Evolutionary conservation across 2,888 invertebrate genomes (phyloP), one percentile per base, ranked within the genome.

Genomic region (Cataglyphis altisquamis): DNA sequence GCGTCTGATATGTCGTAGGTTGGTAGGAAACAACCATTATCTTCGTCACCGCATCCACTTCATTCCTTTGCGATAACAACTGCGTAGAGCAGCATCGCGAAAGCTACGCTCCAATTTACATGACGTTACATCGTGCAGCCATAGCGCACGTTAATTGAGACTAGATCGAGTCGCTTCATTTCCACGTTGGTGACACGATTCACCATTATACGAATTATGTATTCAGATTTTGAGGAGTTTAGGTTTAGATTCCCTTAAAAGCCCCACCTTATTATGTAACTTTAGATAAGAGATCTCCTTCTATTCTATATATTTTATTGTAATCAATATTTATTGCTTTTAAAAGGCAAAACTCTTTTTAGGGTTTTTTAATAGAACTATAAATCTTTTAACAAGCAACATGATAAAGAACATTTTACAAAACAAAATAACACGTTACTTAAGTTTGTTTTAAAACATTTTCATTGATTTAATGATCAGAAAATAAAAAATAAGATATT

Each of bases 11-110:
- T 15, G 70, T 41, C 67, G 55, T 25, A 25, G 25, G 1, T 64
- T 52, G 3, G 55, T 70, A 83, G 83, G 80, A 83, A 83, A 78
- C 83, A 83, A 78, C 68, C 68, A 67, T 74, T 84, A 82, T 82
- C 82, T 82, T 39, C 62, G 32, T 74, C 72, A 73, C 81, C 55
- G 72, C 64, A 74, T 84, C 84, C 84, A 81, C 73, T 82, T 41
- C 45, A 75, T 83, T 74, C 72, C 77, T 83, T 66, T 21, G 84
- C 75, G 82, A 82, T 84, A 84, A 82, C 60, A 72, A 39, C 62
- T 48, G 45, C 81, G 41, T 77, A 55, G 66, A 77, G 48, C 41
- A 72, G 57, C 60, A 68, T 82, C 82, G 72, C 70, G 72, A 72
- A 39, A 81, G 80, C 64, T 66, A 64, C 57, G 72, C 72, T 80